Evolutionary conservation across 2,113 vertebrate genomes (phyloP), one percentile per base, ranked within the genome.

Genomic region (Noctilio leporinus): DNA sequence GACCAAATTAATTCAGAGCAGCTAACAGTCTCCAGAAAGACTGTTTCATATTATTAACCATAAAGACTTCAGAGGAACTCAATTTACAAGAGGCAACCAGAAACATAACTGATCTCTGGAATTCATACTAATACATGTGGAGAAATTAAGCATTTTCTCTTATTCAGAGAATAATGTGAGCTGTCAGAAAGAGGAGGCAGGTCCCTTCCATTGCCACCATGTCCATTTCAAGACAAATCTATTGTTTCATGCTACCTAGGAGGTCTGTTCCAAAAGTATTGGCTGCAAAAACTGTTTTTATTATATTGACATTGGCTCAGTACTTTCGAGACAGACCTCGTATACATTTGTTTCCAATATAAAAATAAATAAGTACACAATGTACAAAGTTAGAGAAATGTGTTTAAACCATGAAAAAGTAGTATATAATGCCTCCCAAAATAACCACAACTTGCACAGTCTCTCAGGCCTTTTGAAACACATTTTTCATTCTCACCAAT

Each of bases 1-100:
- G 17, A 91, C 4, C 26, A 89, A 87, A 95, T 86, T 69, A 96
- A 94, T 91, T 88, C 40, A 85, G 87, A 91, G 51, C 53, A 91
- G 72, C 43, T 88, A 89, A 93, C 19, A 45, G 24, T 51, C 47
- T 88, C 26, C 26, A 88, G 55, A 96, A 89, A 90, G 22, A 57
- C 26, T 64, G 35, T 38, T 91, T 70, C 26, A 16, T 53, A 88
- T 72, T 75, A 83, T 49, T 83, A 84, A 67, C 53, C 33, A 84
- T 82, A 94, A 93, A 93, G 80, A 73, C 59, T 67, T 77, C 65
- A 92, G 69, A 87, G 16, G 65, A 72, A 65, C 12, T 91, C 59
- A 35, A 40, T 85, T 86, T 84, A 87, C 77, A 38, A 92, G 24
- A 93, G 38, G 45, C n/a, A 40, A 62, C n/a, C 55, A 91, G 33